Evolutionary conservation across 2,113 vertebrate species (phyloP).

Genomic region (Corythaeola cristata): DNA sequence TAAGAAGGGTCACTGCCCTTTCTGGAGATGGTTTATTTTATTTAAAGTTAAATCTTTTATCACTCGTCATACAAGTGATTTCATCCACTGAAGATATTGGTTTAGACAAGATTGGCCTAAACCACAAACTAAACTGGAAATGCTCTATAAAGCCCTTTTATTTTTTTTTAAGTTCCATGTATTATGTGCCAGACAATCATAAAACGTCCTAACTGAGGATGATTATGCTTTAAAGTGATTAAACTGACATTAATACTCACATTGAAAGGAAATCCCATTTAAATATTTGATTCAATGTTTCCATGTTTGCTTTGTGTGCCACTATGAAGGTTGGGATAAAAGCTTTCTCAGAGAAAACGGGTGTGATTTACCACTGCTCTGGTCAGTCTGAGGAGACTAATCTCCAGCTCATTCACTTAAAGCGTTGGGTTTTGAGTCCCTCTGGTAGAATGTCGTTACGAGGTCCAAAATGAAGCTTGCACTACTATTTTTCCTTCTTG

Average conservation of each 20-base stretch:
- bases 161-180: not conserved
- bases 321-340: not conserved
- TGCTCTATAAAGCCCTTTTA: not conserved
- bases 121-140: not conserved
- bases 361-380: not conserved
- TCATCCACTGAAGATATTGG: not conserved
- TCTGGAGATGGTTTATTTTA: not conserved
- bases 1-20: not conserved
- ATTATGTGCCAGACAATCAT: not conserved
- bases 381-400: not conserved
- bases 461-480: not conserved
- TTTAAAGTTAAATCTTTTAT: not conserved
- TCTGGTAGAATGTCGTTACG: not conserved
- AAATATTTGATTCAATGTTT: not conserved
- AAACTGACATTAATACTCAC: not conserved
- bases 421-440: rapidly evolving
- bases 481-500: not conserved
- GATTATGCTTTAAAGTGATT: not conserved
- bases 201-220: rapidly evolving
- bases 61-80: rapidly evolving
- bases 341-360: not conserved
- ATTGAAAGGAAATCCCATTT: not conserved
- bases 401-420: not conserved
- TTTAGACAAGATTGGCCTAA: not conserved
- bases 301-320: not conserved